phyloP scores from a whole-genome alignment of 2,113 vertebrate genomes.

The Laterallus jamaicensis region DNA sequence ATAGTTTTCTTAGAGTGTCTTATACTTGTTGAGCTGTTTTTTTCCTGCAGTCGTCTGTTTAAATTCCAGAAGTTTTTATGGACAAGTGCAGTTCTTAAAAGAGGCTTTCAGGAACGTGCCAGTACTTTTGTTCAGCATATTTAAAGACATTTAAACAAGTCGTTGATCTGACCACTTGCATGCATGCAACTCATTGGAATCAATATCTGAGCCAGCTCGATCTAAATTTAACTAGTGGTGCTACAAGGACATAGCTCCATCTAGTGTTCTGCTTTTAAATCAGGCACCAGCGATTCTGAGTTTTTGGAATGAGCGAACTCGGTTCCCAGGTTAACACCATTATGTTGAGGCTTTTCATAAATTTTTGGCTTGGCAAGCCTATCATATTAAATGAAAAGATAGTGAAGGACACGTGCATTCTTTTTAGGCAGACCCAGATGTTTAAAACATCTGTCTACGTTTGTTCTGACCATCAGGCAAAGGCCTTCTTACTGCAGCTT shows the following conservation, averaged over 20 bases:
- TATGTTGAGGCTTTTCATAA: not conserved
- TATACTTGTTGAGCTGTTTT: not conserved
- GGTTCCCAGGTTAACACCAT: not conserved
- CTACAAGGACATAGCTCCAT: constrained; percentile 2
- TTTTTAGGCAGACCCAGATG: not conserved
- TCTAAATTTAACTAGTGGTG: accelerated
- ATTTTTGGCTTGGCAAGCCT: not conserved
- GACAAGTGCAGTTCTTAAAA: not conserved
- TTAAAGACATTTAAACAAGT: not conserved
- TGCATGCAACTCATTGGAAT: not conserved
- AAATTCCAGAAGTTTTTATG: not conserved
- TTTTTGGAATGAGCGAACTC: not conserved
- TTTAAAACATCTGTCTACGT: not conserved
- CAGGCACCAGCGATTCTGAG: accelerated
- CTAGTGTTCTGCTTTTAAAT: constrained; percentile 2
- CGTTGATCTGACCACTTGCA: not conserved
- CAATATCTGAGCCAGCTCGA: accelerated
- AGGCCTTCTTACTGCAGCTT: not conserved
- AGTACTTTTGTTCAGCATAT: not conserved
- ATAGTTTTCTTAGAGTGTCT: not conserved
- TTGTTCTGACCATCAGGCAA: not conserved
- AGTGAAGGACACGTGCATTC: not conserved
- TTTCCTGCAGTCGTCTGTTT: not conserved
- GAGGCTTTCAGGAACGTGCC: not conserved
- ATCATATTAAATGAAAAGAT: not conserved